phyloP scores from a whole-genome alignment of 2,797 vertebrate genomes.

The Acestrorhynchus altus region DNA sequence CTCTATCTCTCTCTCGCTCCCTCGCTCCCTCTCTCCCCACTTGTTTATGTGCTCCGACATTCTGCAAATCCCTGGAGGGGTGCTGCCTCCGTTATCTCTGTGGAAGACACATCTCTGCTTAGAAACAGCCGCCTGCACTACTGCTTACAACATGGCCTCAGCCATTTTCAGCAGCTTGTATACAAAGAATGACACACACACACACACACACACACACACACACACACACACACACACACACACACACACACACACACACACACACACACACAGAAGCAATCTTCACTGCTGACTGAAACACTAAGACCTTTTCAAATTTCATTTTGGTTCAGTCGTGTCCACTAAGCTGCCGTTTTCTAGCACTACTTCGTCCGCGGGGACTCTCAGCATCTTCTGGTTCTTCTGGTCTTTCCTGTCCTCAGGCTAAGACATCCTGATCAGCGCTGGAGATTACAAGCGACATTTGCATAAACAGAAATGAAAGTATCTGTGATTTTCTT shows the following conservation, averaged over 20 bases:
- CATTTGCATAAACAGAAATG: slow-evolving; percentile 48
- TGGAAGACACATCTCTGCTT: slow-evolving; percentile 48
- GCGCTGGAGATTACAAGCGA: slow-evolving; percentile 51
- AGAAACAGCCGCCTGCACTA: slow-evolving; percentile 46
- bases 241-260: too few relatives aligned
- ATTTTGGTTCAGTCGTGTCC: neutral
- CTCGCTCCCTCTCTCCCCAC: neutral
- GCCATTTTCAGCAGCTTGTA: slow-evolving; percentile 7
- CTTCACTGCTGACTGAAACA: neutral
- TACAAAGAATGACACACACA: neutral
- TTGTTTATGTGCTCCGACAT: slow-evolving; percentile 49
- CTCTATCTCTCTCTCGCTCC: neutral
- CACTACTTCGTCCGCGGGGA: neutral
- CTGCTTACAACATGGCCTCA: slow-evolving; percentile 58
- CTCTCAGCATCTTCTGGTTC: neutral
- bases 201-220: neutral
- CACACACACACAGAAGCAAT: neutral
- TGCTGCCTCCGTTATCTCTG: slow-evolving; percentile 46
- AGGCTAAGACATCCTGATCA: slow-evolving; percentile 53
- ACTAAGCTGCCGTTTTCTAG: neutral
- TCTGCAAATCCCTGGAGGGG: slow-evolving; percentile 51
- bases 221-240: too few relatives aligned
- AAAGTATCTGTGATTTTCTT: slow-evolving; percentile 33
- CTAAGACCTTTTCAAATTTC: neutral
- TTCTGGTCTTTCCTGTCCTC: slow-evolving; percentile 57